Percentiles rank a stretch among this genome's conserved stretches.
Evolutionary conservation across 1,140 invertebrate genomes (phyloP).

Genomic region (Agrypnia vestita): DNA sequence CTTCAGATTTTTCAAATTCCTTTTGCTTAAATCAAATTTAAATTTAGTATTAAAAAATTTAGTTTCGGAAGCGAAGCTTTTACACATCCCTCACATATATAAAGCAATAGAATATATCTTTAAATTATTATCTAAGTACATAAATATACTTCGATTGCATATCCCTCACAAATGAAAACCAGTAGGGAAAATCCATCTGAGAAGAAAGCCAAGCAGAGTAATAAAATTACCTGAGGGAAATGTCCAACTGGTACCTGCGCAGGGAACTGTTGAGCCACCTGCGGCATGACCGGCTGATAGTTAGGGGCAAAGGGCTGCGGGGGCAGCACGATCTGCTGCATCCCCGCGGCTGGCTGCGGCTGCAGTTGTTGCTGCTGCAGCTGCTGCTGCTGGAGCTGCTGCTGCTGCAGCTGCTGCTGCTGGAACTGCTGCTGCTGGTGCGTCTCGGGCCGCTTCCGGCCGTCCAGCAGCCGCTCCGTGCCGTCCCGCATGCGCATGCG

Average conservation of each 20-base stretch:
- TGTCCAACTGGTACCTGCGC: conserved; percentile 55
- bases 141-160: too few species aligned
- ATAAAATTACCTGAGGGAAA: conserved; percentile 53
- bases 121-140: too few species aligned
- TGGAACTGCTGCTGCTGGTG: conserved; percentile 57
- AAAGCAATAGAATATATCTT: too few species aligned
- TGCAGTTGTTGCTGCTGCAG: conserved; percentile 16
- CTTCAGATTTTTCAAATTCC: too few species aligned
- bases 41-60: too few species aligned
- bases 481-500: conserved; percentile 70
- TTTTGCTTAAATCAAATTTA: too few species aligned
- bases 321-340: conserved; percentile 43
- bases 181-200: too few species aligned
- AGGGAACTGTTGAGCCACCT: conserved; percentile 46
- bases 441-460: conserved; percentile 52
- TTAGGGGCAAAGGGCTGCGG: conserved; percentile 50
- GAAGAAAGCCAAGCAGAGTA: background rate
- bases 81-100: too few species aligned
- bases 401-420: conserved; percentile 60
- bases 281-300: conserved; percentile 53
- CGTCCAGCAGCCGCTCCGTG: conserved; percentile 63
- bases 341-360: conserved; percentile 22
- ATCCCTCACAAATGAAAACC: too few species aligned
- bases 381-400: conserved; percentile 58
- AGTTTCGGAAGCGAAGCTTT: too few species aligned